Conservation (phyloP, 2,113 vertebrate genomes). For the Colistium nudipinnis region DNA sequence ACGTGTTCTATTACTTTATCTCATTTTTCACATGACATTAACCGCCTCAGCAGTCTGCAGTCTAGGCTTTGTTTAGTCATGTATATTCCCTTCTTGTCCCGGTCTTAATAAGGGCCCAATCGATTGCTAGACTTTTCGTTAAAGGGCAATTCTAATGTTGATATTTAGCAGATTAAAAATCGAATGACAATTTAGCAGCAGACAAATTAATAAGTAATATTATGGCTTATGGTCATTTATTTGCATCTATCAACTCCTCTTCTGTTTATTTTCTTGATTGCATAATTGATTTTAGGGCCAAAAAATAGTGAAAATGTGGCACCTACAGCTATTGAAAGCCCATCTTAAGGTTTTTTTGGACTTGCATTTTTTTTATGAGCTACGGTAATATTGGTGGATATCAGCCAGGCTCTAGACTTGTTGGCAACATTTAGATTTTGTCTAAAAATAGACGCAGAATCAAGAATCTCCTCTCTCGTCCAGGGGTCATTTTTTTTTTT, state of each 20-base stretch:
- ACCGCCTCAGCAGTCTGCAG: not conserved
- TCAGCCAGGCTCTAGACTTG: not conserved
- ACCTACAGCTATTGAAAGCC: not conserved
- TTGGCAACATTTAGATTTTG: not conserved
- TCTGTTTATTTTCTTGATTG: not conserved
- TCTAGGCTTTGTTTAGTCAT: not conserved
- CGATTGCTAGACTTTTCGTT: not conserved
- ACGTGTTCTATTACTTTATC: constrained; percentile 27
- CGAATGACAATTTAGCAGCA: not conserved
- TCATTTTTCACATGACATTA: constrained; percentile 31
- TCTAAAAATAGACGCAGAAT: not conserved
- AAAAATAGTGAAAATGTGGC: not conserved
- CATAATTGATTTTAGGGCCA: not conserved
- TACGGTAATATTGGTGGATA: not conserved
- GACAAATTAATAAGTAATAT: not conserved
- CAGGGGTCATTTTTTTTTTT: not conserved
- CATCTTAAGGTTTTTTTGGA: no score
- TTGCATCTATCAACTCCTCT: not conserved
- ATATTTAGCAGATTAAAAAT: not conserved
- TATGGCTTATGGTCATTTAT: no score
- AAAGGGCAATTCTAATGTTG: not conserved
- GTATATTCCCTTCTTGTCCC: not conserved
- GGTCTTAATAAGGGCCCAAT: not conserved
- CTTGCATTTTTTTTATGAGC: not conserved
- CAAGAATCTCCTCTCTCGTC: not conserved